A percentile compares a stretch with the other conserved stretches of the same genome.
Evolutionary conservation across 2,113 vertebrate species (phyloP).

Genomic region (Malurus alboscapulatus): DNA sequence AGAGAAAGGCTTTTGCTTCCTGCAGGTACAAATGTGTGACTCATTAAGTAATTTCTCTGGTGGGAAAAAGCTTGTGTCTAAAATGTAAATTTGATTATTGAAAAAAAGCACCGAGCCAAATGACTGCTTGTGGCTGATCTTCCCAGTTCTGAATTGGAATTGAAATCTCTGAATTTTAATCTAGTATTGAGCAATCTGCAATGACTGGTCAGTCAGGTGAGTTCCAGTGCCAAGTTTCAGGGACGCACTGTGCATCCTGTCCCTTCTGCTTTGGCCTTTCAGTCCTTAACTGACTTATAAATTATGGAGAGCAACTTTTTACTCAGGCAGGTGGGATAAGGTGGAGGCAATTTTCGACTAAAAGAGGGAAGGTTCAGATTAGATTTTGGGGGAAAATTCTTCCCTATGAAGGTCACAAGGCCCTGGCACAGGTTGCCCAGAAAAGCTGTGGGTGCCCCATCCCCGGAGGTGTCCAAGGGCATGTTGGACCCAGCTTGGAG

Average conservation of each 20-base stretch:
- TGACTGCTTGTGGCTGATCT: not conserved
- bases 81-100: conserved; percentile 11
- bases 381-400: not conserved
- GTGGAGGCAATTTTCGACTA: not conserved
- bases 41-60: not conserved
- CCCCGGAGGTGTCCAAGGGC: not conserved
- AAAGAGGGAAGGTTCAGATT: not conserved
- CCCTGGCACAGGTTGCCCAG: not conserved
- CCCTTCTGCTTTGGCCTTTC: not conserved
- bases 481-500: not conserved
- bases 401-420: not conserved
- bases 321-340: not conserved
- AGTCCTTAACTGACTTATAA: fast-evolving
- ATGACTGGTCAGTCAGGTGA: not conserved
- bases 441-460: not conserved
- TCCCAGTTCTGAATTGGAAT: not conserved
- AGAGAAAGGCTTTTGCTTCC: not conserved
- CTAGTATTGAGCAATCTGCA: not conserved
- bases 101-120: not conserved
- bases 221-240: not conserved
- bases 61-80: not conserved
- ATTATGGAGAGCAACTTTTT: not conserved
- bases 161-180: not conserved
- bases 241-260: fast-evolving
- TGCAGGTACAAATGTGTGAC: not conserved